Evolutionary conservation across 2,888 invertebrate species (phyloP).

Genomic region (Pseudococcus longispinus): DNA sequence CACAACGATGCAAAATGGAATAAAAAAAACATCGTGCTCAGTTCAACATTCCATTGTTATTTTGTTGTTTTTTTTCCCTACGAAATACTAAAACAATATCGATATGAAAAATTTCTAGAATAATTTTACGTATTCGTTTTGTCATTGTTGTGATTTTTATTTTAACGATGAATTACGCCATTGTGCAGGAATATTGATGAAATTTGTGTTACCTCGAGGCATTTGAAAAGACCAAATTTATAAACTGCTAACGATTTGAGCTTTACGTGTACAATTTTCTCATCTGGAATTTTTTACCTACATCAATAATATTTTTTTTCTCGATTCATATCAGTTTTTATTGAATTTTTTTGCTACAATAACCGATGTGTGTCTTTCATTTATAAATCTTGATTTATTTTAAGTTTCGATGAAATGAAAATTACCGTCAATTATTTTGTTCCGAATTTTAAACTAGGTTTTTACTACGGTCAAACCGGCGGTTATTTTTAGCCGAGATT

Average conservation of each 20-base stretch:
- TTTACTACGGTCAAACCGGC: background rate
- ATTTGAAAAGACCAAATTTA: background rate
- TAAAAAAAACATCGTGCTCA: background rate
- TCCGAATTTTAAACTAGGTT: background rate
- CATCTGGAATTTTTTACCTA: background rate
- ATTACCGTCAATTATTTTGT: constrained; percentile 43
- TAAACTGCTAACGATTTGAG: background rate
- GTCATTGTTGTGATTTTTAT: background rate
- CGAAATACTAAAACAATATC: background rate
- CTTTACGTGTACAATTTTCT: background rate
- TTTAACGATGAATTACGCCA: background rate
- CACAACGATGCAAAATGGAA: background rate
- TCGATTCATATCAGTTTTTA: constrained; percentile 15
- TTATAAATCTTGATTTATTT: background rate
- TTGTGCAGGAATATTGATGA: background rate
- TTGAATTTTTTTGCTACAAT: constrained; percentile 24
- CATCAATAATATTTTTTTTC: background rate
- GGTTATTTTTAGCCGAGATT: background rate
- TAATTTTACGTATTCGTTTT: background rate
- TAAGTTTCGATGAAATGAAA: constrained; percentile 13
- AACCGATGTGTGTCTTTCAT: constrained; percentile 20
- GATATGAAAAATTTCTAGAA: background rate
- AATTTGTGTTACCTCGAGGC: background rate
- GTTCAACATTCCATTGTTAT: constrained; percentile 30
- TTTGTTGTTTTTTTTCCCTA: background rate